phyloP scores from a whole-genome alignment of 2,888 invertebrate genomes.

The Laspeyria flexula region DNA sequence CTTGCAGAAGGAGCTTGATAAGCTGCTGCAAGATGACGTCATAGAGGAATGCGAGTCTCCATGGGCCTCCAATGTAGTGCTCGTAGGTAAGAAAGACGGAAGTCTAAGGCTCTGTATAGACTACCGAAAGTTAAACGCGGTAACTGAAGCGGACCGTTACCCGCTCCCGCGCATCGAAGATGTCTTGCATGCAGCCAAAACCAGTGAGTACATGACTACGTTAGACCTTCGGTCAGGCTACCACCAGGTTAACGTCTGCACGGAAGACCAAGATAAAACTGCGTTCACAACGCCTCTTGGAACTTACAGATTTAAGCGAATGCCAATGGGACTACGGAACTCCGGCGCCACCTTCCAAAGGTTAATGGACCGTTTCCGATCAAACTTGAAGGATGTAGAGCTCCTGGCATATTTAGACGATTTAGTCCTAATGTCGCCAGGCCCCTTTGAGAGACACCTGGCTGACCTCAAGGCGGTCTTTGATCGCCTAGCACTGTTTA shows the following conservation, averaged over 20 bases:
- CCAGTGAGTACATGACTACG: conserved; percentile 31
- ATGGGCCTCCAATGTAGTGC: conserved; percentile 23
- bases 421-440: not conserved
- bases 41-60: no score
- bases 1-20: no score
- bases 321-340: conserved; percentile 38
- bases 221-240: conserved; percentile 38
- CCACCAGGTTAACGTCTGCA: conserved; percentile 30
- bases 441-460: not conserved
- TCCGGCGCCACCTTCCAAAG: conserved; percentile 40
- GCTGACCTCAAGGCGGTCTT: not conserved
- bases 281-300: not conserved
- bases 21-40: no score
- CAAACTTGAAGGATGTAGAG: not conserved
- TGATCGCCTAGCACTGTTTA: not conserved
- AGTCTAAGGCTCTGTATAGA: conserved; percentile 43
- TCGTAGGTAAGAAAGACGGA: conserved; percentile 32
- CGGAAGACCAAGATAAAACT: not conserved
- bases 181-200: conserved; percentile 37
- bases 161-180: conserved; percentile 33
- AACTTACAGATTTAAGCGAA: conserved; percentile 12
- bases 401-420: not conserved
- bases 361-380: conserved; percentile 26
- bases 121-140: conserved; percentile 47
- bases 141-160: conserved; percentile 36